Conservation (phyloP, 2,113 vertebrate genomes). For the Charadrius vociferus region DNA sequence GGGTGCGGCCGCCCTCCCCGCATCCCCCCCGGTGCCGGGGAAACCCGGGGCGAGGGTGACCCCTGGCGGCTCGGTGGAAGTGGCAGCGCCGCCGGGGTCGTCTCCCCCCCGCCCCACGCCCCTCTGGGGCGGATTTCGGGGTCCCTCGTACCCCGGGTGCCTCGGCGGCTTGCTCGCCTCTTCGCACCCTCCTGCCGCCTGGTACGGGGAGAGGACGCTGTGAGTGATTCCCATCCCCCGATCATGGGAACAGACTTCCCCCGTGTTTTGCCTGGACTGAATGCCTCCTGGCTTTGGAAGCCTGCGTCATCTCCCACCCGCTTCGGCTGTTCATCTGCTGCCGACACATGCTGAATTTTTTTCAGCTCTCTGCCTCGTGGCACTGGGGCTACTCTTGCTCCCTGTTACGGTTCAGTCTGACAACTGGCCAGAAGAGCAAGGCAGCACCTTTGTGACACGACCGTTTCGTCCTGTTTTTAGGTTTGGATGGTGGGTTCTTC, state of each 20-base stretch:
- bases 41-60: not conserved
- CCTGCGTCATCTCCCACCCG: accelerated
- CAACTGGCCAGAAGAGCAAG: not conserved
- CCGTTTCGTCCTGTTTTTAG: not conserved
- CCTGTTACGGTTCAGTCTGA: accelerated
- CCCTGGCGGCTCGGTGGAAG: not conserved
- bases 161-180: not conserved
- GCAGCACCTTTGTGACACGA: not conserved
- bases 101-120: no score
- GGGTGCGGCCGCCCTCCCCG: no score
- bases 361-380: not conserved
- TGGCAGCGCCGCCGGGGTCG: accelerated
- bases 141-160: accelerated
- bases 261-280: not conserved
- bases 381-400: not conserved
- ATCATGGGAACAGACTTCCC: not conserved
- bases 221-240: not conserved
- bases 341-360: accelerated
- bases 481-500: conserved; percentile 50
- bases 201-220: not conserved
- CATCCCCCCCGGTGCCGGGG: not conserved
- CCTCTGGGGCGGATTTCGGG: not conserved
- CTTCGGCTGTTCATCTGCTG: accelerated
- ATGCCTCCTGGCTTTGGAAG: not conserved
- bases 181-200: accelerated